phyloP scores from a whole-genome alignment of 2,113 vertebrate genomes.

The Mobula birostris region DNA sequence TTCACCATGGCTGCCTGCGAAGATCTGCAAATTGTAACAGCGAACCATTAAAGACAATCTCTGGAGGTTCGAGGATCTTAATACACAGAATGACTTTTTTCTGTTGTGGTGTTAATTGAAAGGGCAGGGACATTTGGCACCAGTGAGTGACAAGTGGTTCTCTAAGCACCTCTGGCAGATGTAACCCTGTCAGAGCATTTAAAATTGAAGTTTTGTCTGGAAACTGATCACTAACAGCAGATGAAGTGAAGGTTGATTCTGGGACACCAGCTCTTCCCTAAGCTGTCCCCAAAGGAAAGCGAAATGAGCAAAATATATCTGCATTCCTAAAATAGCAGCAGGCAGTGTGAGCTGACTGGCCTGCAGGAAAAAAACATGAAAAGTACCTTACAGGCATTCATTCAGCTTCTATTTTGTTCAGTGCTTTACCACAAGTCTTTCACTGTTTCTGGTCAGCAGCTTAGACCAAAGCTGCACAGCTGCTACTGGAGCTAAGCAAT shows the following conservation, averaged over 20 bases:
- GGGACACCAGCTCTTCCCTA: constrained; percentile 28
- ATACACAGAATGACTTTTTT: not conserved
- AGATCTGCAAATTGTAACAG: constrained; percentile 10
- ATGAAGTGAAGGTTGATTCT: constrained; percentile 37
- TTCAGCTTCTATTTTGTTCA: constrained; percentile 28
- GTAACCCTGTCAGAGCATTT: not conserved
- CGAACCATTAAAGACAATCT: constrained; percentile 27
- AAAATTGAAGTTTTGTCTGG: constrained; percentile 27
- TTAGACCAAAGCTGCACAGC: constrained; percentile 16
- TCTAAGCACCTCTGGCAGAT: constrained; percentile 7
- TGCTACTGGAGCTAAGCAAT: not conserved
- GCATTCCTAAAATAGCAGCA: constrained; percentile 32
- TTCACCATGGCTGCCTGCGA: not conserved
- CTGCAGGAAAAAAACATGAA: constrained; percentile 22
- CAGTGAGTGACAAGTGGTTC: constrained; percentile 8
- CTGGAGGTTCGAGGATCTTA: constrained; percentile 5
- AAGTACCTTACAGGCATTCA: constrained; percentile 17
- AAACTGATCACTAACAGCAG: constrained; percentile 22
- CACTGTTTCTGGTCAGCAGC: constrained; percentile 21
- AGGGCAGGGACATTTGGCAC: not conserved
- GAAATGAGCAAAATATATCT: constrained; percentile 32
- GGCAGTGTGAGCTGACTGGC: constrained; percentile 19
- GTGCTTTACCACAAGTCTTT: constrained; percentile 15
- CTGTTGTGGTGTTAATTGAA: not conserved
- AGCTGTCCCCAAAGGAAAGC: constrained; percentile 33